Evolutionary conservation across 2,113 vertebrate genomes (phyloP).

Genomic region (Clarias magur): DNA sequence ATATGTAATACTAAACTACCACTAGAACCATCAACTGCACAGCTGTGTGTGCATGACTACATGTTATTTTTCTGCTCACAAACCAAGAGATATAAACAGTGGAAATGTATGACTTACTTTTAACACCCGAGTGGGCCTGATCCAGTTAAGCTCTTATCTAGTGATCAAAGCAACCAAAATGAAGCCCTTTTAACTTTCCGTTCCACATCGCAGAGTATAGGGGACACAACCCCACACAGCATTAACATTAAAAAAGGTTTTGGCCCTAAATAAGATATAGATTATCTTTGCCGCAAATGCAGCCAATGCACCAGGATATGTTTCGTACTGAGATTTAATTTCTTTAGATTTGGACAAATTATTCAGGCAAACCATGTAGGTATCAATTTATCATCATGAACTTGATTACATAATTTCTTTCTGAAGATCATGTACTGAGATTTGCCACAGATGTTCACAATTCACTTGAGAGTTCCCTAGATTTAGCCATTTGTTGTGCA

Average conservation of each 20-base stretch:
- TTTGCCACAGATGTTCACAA: too few species aligned
- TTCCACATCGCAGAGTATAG: neutral
- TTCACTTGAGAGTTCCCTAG: too few species aligned
- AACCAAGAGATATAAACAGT: neutral
- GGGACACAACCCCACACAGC: neutral
- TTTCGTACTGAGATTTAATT: neutral
- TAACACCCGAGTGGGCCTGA: neutral
- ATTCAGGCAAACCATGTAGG: neutral
- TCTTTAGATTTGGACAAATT: neutral
- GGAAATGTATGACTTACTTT: constrained; percentile 10
- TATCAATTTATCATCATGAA: too few species aligned
- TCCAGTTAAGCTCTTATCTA: neutral
- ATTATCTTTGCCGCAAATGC: neutral
- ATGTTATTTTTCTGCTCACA: neutral
- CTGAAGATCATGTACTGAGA: too few species aligned
- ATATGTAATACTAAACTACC: constrained; percentile 63
- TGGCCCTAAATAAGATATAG: neutral
- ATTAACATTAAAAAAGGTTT: neutral
- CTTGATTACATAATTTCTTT: too few species aligned
- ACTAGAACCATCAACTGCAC: constrained; percentile 24
- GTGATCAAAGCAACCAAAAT: neutral
- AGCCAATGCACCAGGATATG: neutral
- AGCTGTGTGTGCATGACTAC: neutral
- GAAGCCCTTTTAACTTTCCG: neutral
- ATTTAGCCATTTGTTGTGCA: too few species aligned